Conservation (phyloP, 2,797 vertebrate species). For the Geotria australis region DNA sequence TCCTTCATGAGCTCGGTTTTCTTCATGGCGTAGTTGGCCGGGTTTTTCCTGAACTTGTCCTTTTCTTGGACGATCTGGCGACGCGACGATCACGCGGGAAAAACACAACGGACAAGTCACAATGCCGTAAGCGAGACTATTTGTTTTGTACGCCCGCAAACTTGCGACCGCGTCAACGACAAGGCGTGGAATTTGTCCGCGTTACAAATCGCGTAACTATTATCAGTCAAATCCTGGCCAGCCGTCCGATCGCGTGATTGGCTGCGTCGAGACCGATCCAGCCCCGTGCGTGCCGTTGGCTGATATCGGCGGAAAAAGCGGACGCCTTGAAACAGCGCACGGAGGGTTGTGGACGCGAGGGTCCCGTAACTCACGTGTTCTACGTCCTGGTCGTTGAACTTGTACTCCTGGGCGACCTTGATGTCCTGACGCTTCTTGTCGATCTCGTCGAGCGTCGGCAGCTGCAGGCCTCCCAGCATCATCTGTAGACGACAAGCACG, state of each 20-base stretch:
- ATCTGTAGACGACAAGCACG: conserved; percentile 20
- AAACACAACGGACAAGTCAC: background rate
- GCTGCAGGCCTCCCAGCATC: conserved; percentile 72
- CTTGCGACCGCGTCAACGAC: no score
- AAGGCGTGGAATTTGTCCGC: no score
- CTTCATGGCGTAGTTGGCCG: conserved; percentile 98
- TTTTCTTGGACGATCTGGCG: conserved; percentile 94
- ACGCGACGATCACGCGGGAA: conserved; percentile 1
- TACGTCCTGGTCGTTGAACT: conserved; percentile 96
- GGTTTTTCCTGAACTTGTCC: conserved; percentile 81
- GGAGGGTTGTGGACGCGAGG: background rate
- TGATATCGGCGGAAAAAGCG: no score
- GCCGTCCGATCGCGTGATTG: no score
- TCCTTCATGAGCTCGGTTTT: conserved; percentile 90
- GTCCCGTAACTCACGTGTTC: conserved; percentile 39
- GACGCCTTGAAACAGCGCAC: no score
- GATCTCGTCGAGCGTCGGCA: conserved; percentile 84
- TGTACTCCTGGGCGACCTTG: conserved; percentile 92
- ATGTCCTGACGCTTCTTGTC: conserved; percentile 87
- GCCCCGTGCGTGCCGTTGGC: no score
- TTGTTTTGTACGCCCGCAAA: no score
- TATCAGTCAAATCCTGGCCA: no score
- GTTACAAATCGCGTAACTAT: no score
- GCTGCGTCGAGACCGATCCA: no score
- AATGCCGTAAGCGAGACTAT: no score